These are phyloP conservation scores for Pangasianodon gigas DNA, from an alignment of 2,113 vertebrate genomes.

Conservation along the genomic window DNA sequence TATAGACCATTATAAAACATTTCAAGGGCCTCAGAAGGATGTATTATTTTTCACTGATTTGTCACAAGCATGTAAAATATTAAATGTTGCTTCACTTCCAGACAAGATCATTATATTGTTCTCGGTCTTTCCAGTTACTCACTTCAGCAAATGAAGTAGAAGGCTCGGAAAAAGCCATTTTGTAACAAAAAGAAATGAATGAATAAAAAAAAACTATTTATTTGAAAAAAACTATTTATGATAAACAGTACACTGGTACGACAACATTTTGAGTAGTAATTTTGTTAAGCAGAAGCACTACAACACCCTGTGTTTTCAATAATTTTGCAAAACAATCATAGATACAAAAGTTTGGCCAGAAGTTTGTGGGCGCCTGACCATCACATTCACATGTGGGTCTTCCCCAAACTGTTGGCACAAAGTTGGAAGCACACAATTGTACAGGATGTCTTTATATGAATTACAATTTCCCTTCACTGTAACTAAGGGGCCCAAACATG, in stretches of 20 bases:
- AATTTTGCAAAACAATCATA: background rate
- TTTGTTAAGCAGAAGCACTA: background rate
- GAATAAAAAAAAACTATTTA: background rate
- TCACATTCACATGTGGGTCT: background rate
- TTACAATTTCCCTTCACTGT: background rate
- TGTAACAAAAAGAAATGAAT: background rate
- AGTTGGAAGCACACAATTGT: background rate
- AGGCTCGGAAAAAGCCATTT: background rate
- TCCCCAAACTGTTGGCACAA: background rate
- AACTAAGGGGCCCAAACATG: background rate
- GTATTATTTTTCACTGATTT: conserved; percentile 62
- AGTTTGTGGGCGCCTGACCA: background rate
- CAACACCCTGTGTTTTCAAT: background rate
- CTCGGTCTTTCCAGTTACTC: conserved; percentile 55
- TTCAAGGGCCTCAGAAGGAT: conserved; percentile 60
- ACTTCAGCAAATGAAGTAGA: conserved; percentile 41
- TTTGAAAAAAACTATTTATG: background rate
- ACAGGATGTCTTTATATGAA: background rate
- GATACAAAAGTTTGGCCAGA: background rate
- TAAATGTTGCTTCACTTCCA: conserved; percentile 64
- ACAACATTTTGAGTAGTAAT: background rate
- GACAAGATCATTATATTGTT: conserved; percentile 61
- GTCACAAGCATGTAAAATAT: conserved; percentile 63
- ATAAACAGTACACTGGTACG: background rate
- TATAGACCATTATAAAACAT: conserved; percentile 64